phyloP scores from a whole-genome alignment of 2,888 invertebrate species.

The Pristionchus entomophagus region DNA sequence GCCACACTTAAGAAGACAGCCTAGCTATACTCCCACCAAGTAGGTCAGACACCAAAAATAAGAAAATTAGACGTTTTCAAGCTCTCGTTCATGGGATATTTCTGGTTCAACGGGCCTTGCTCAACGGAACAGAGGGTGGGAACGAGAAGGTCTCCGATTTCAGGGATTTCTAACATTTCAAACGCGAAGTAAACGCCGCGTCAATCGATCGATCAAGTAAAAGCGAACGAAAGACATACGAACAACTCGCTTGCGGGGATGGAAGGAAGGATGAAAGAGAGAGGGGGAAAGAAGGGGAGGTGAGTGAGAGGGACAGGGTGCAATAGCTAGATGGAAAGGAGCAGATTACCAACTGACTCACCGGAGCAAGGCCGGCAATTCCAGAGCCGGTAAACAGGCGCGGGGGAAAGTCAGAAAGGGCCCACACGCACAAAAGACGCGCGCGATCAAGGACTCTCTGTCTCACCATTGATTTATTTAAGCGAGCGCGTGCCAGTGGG shows the following conservation, averaged over 20 bases:
- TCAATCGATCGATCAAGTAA: not conserved
- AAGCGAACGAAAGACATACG: conserved; percentile 8
- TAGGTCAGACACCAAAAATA: no score
- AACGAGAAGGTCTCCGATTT: not conserved
- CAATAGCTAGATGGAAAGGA: not conserved
- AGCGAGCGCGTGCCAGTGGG: no score
- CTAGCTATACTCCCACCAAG: no score
- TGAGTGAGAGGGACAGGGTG: not conserved
- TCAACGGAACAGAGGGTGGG: not conserved
- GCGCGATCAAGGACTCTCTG: not conserved
- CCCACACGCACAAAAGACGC: not conserved
- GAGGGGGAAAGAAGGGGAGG: not conserved
- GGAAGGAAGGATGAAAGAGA: not conserved
- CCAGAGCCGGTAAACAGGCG: no score
- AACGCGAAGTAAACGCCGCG: not conserved
- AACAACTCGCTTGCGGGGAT: conserved; percentile 29
- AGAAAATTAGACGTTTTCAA: no score
- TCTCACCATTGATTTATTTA: not conserved
- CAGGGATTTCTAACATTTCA: not conserved
- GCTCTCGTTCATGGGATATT: no score
- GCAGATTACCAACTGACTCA: not conserved
- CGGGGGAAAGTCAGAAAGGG: no score
- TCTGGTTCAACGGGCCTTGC: not conserved
- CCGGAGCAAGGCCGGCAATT: not conserved
- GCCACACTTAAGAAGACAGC: no score